Evolutionary conservation across 2,797 vertebrate species (phyloP).

Genomic region (Danio kyathit): DNA sequence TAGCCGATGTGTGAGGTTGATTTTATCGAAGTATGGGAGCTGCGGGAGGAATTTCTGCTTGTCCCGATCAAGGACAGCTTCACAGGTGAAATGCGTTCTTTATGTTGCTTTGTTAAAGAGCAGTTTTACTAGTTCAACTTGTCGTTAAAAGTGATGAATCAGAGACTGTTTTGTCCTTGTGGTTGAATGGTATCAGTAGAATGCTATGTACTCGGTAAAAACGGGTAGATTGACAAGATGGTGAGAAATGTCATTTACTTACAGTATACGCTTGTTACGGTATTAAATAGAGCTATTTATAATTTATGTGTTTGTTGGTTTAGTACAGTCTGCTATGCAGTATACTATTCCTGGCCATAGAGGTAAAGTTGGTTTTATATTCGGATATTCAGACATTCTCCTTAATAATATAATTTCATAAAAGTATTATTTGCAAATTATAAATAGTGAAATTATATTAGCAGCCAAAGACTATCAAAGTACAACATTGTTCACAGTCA

Average conservation of each 20-base stretch:
- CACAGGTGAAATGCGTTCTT: constrained; percentile 65
- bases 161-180: constrained; percentile 29
- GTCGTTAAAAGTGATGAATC: not conserved
- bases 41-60: constrained; percentile 45
- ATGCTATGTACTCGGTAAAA: not conserved
- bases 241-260: no score
- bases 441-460: no score
- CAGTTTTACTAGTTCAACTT: not conserved
- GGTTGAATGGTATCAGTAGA: not conserved
- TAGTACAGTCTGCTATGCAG: not conserved
- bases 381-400: no score
- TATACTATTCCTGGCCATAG: not conserved
- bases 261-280: not conserved
- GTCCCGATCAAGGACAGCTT: constrained; percentile 40
- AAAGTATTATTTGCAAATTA: no score
- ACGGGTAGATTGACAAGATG: not conserved
- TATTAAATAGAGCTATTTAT: not conserved
- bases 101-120: not conserved
- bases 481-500: no score
- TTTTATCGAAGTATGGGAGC: constrained; percentile 69
- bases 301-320: not conserved
- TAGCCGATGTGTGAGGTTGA: constrained; percentile 58
- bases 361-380: no score
- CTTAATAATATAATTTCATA: no score
- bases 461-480: no score